Evolutionary conservation across 2,113 vertebrate genomes (phyloP), one percentile per base, ranked within the genome.

Genomic region (Pelodiscus sinensis): DNA sequence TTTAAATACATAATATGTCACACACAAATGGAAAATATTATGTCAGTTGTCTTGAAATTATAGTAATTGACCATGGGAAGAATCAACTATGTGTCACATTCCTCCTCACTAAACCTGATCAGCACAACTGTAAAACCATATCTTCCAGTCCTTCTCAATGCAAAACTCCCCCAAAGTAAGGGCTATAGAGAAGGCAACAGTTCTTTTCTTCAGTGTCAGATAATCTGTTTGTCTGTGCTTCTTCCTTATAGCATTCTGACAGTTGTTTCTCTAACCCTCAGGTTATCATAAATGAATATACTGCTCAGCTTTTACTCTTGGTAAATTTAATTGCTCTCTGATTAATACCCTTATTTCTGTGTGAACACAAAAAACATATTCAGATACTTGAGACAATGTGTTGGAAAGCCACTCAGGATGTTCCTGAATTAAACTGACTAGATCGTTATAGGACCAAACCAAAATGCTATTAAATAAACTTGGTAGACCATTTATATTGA

Each of bases 11-110:
- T 84, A 6, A 56, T 4, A 1, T 56, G 24, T 21, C 58, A 62
- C 0, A 0, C 0, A 0, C 44, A 79, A 6, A 1, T 79, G 29
- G 10, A 73, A 78, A 58, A 24, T 55, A 11, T 50, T 79, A 79
- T 58, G 7, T 25, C 2, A 73, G 16, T 29, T 35, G 9, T 71
- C n/a, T 71, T 71, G 65, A 71, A 65, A 71, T 71, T 35, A 25
- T 82, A 89, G 22, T 3, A 12, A 19, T 9, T 75, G 31, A 18
- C 10, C 83, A 14, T 0, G 0, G 24, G 50, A 35, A 57, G 21
- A 27, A 2, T 50, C 14, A 13, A 2, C 60, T 18, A 54, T 0
- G 0, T 55, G 27, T 14, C 25, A 2, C 27, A 44, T 78, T 89
- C 31, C 27, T 51, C 9, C n/a, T 22, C 25, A 5, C 0, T 77